Evolutionary conservation across 2,113 vertebrate genomes (phyloP).

Genomic region (Dolichallabes microphthalmus): DNA sequence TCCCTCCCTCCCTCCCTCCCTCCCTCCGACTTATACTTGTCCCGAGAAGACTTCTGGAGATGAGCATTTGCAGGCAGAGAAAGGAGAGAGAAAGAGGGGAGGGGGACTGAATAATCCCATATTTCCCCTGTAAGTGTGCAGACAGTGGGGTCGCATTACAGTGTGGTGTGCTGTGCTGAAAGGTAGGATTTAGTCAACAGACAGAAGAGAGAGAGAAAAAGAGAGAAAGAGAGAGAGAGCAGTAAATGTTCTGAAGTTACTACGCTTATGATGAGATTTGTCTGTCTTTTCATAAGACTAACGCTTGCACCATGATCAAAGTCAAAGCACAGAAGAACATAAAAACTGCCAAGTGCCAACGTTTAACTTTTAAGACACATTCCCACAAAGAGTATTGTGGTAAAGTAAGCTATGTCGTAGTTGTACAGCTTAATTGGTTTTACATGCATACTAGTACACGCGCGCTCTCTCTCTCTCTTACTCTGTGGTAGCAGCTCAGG

Average conservation of each 20-base stretch:
- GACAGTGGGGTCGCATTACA: constrained; percentile 76
- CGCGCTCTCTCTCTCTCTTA: constrained; percentile 10
- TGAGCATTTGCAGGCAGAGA: constrained; percentile 81
- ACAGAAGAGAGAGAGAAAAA: constrained; percentile 37
- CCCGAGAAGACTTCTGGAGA: constrained; percentile 79
- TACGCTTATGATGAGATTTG: constrained; percentile 18
- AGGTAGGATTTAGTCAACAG: constrained; percentile 63
- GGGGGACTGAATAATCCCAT: constrained; percentile 34
- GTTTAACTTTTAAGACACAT: constrained; percentile 12
- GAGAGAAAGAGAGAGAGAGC: constrained; percentile 16
- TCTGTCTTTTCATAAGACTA: constrained; percentile 26
- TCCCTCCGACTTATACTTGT: constrained; percentile 64
- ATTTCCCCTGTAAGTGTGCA: constrained; percentile 71
- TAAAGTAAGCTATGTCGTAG: neutral
- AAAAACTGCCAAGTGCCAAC: neutral
- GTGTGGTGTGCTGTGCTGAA: constrained; percentile 68
- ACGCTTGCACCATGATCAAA: constrained; percentile 28
- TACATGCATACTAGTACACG: constrained; percentile 31
- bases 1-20: constrained; percentile 52
- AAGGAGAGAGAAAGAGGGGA: constrained; percentile 12
- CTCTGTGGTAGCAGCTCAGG: constrained; percentile 24
- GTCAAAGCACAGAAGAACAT: constrained; percentile 9
- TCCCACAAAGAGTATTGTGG: constrained; percentile 13
- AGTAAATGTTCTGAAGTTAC: constrained; percentile 30
- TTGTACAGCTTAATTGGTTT: constrained; percentile 41